phyloP scores from a whole-genome alignment of 1,140 invertebrate species.

The Papilio machaon region DNA sequence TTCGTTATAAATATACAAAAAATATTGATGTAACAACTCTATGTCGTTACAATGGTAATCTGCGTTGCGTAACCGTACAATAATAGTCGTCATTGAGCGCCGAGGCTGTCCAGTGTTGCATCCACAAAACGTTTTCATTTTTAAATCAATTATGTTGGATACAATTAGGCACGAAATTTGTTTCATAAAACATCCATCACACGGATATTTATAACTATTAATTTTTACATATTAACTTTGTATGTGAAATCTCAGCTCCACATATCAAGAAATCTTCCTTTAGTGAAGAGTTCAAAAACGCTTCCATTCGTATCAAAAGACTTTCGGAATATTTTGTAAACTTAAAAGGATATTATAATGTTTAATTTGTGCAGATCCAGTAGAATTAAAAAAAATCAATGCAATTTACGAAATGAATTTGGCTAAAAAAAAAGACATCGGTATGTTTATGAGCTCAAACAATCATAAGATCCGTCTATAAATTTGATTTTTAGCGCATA shows the following conservation, averaged over 20 bases:
- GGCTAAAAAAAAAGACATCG: neutral
- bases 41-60: constrained; percentile 62
- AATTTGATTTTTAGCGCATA: constrained; percentile 2
- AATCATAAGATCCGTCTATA: constrained; percentile 2
- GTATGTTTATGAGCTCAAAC: neutral
- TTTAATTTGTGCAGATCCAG: neutral
- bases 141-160: constrained; percentile 18
- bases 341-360: neutral
- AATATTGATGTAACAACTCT: constrained; percentile 43
- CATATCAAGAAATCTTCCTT: neutral
- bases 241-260: neutral
- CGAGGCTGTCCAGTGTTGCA: constrained; percentile 16
- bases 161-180: constrained; percentile 2
- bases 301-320: neutral
- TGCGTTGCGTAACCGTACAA: constrained; percentile 60
- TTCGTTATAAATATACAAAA: constrained; percentile 31
- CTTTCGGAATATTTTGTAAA: neutral
- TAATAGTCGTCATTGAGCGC: constrained; percentile 55
- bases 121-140: neutral
- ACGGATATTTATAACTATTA: neutral
- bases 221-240: neutral
- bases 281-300: too few relatives aligned
- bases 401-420: neutral
- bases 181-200: neutral
- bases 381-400: neutral